Conservation (phyloP, 1,140 invertebrate genomes). For the Camponotus pennsylvanicus region DNA sequence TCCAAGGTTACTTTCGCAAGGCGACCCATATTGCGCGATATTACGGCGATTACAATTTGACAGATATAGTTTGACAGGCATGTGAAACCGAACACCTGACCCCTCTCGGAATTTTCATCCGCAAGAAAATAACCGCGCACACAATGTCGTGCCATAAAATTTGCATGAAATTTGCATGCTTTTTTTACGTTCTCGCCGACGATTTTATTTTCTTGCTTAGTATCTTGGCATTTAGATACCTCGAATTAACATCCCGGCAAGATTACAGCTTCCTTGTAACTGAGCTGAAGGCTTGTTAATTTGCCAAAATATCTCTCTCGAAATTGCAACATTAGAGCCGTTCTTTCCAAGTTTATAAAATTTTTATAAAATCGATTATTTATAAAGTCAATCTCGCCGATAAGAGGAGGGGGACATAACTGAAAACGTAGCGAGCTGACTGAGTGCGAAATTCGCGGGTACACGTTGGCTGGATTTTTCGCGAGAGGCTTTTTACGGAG, state of each 20-base stretch:
- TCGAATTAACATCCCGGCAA: not conserved
- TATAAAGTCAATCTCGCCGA: no score
- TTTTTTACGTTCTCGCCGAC: not conserved
- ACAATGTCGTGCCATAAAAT: not conserved
- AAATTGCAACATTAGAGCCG: not conserved
- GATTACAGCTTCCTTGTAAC: not conserved
- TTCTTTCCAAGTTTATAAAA: no score
- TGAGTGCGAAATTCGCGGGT: not conserved
- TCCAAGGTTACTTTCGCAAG: not conserved
- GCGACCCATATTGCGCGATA: not conserved
- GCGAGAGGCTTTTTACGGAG: conserved; percentile 73
- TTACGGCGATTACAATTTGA: not conserved
- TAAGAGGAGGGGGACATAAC: not conserved
- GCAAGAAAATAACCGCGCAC: no score
- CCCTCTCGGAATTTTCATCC: not conserved
- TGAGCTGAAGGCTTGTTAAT: not conserved
- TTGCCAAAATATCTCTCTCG: not conserved
- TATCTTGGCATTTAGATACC: not conserved
- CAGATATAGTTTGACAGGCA: no score
- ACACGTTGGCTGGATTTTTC: conserved; percentile 42
- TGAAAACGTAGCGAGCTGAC: not conserved
- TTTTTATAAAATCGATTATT: no score
- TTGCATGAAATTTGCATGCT: not conserved
- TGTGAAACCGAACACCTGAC: not conserved
- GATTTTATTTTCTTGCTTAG: not conserved